A percentile compares a stretch with the other conserved stretches of the same genome.
phyloP scores from a whole-genome alignment of 2,888 invertebrate genomes.

The Microctonus brassicae region DNA sequence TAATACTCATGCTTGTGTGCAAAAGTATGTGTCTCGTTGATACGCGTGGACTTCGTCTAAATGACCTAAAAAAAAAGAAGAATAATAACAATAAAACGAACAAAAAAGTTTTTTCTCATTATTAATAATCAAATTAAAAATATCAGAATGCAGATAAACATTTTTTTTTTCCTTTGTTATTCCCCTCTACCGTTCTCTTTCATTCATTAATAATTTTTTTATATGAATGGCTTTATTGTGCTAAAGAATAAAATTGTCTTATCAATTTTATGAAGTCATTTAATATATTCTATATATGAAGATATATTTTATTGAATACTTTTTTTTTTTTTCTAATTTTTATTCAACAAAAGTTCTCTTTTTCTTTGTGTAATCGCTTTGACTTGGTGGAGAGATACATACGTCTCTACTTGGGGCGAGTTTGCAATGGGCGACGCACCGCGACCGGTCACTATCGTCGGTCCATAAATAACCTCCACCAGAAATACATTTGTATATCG shows the following conservation, averaged over 20 bases:
- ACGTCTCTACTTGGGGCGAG: conserved; percentile 27
- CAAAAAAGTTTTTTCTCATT: conserved; percentile 12
- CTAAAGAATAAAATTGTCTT: background rate
- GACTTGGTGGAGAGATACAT: conserved; percentile 24
- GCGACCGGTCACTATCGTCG: conserved; percentile 51
- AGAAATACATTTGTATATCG: conserved; percentile 61
- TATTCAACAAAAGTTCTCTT: conserved; percentile 17
- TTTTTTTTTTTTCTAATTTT: background rate
- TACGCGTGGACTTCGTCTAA: background rate
- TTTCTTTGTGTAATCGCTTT: conserved; percentile 23
- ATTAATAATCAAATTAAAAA: background rate
- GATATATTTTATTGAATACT: background rate
- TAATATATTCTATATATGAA: background rate
- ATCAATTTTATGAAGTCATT: background rate
- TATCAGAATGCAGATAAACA: background rate
- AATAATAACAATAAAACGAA: background rate
- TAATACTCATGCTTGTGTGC: too few relatives aligned
- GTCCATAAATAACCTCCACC: conserved; percentile 59
- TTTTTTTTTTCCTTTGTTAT: background rate
- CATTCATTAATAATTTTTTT: background rate
- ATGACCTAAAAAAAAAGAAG: conserved; percentile 7
- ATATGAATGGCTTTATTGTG: background rate
- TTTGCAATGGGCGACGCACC: background rate
- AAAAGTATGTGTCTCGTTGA: background rate
- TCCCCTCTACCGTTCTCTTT: background rate